These are phyloP conservation scores for Aradophagus sp. DNA, from an alignment of 1,140 invertebrate species.

Conservation along the genomic window DNA sequence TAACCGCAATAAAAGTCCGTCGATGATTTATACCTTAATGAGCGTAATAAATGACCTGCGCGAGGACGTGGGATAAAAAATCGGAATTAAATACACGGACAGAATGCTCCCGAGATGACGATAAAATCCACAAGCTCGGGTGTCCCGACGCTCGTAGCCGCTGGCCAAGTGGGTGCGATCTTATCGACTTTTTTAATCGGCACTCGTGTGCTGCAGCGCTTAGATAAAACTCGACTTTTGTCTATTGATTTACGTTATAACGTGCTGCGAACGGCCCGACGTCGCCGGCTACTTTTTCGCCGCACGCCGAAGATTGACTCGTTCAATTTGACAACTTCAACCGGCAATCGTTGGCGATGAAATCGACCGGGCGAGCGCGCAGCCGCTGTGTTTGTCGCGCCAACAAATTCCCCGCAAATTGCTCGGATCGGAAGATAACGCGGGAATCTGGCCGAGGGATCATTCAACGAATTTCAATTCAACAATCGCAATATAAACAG, in stretches of 20 bases:
- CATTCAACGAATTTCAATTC: no score
- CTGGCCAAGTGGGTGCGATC: slow-evolving; percentile 38
- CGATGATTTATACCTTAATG: slow-evolving; percentile 39
- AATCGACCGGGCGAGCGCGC: no score
- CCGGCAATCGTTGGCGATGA: no score
- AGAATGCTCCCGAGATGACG: slow-evolving; percentile 35
- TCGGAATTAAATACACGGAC: slow-evolving; percentile 34
- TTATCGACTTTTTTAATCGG: slow-evolving; percentile 55
- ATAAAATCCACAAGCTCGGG: slow-evolving; percentile 35
- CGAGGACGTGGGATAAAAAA: slow-evolving; percentile 40
- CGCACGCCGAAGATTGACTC: no score
- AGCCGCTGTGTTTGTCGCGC: no score
- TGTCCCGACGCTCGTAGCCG: slow-evolving; percentile 37
- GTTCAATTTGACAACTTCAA: no score
- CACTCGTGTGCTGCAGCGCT: slow-evolving; percentile 27
- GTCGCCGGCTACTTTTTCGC: no score
- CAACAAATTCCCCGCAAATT: no score
- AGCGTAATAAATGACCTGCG: slow-evolving; percentile 38
- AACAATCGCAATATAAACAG: no score
- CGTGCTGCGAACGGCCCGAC: no score
- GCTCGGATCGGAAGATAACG: no score
- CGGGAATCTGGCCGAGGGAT: no score
- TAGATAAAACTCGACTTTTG: slow-evolving; percentile 38
- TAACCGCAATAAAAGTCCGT: slow-evolving; percentile 38
- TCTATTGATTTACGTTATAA: slow-evolving; percentile 54